Conservation (phyloP, 2,888 invertebrate species). For the Drosophila borborema region DNA sequence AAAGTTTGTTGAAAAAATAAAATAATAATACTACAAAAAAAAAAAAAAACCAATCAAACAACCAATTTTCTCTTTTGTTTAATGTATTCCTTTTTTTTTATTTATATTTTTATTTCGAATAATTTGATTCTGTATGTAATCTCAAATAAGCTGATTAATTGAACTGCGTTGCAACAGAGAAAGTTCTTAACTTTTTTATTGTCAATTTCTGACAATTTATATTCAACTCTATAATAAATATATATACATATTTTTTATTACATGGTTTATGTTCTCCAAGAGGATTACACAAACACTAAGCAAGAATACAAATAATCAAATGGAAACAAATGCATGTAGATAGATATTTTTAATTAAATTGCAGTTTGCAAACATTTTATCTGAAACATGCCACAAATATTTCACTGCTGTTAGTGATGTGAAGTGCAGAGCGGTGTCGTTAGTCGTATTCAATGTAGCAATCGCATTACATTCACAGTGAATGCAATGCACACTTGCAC, state of each 20-base stretch:
- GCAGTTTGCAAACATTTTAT: constrained; percentile 40
- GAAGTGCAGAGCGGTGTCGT: neutral
- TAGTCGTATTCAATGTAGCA: constrained; percentile 15
- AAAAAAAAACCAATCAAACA: too few relatives aligned
- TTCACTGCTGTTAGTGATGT: neutral
- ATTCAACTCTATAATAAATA: neutral
- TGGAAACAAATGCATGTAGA: constrained; percentile 6
- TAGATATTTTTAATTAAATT: constrained; percentile 55
- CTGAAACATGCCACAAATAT: constrained; percentile 57
- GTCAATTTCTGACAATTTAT: neutral
- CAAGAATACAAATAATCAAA: neutral
- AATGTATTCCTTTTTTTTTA: too few relatives aligned
- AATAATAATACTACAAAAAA: too few relatives aligned
- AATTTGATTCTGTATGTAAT: neutral
- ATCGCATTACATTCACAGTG: constrained; percentile 7
- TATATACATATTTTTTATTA: too few relatives aligned
- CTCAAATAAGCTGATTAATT: neutral
- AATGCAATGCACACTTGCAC: constrained; percentile 27
- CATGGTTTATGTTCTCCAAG: neutral
- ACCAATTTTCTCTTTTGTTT: too few relatives aligned
- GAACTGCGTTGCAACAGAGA: neutral
- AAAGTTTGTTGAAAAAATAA: too few relatives aligned
- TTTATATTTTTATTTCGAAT: too few relatives aligned
- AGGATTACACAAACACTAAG: neutral
- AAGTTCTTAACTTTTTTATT: neutral